Base-by-base conservation (phyloP, 2,797 vertebrate species). In the Urophycis tenuis region DNA sequence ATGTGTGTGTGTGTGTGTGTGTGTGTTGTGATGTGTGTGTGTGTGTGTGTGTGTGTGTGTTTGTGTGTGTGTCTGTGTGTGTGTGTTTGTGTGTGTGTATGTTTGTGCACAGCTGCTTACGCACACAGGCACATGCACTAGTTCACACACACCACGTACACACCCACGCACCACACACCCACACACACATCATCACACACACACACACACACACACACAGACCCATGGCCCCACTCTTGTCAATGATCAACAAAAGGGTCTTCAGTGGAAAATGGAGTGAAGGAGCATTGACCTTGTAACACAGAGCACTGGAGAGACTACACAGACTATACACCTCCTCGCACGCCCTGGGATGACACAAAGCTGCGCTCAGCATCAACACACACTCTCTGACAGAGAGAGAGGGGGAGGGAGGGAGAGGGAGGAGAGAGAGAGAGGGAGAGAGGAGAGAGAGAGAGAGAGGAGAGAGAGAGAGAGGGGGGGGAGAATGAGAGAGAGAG, bases 201-300 rank as follows among this genome's bases (percentile, higher is more conserved):
- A 19, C 70, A 72, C 31, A 34, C 70, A 39, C 36, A 34, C 70
- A 19, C 71, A 72, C 12, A 34, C 70, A n/a, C n/a, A n/a, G n/a
- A n/a, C n/a, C n/a, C n/a, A n/a, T n/a, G n/a, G n/a, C 3, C 33
- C 33, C 33, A 34, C 33, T 34, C 33, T 36, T 36, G 35, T 36
- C 35, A 36, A 36, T 36, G 35, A 39, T 39, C 36, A 39, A 91
- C 85, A 90, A 92, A 91, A 85, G 82, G 80, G 83, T 78, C 78
- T 72, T 77, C 77, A 82, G 83, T 85, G 80, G 30, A 85, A 85
- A 79, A 85, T 86, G 74, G 73, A 83, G 72, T 11, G 45, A 83
- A 77, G 19, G 45, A 49, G 17, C 15, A 49, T 22, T 49, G 45
- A 49, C 45, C n/a, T 82, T 75, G 79, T 83, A 49, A 78, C 84